Evolutionary conservation across 2,888 invertebrate genomes (phyloP).

Genomic region (Drosophila borborema): DNA sequence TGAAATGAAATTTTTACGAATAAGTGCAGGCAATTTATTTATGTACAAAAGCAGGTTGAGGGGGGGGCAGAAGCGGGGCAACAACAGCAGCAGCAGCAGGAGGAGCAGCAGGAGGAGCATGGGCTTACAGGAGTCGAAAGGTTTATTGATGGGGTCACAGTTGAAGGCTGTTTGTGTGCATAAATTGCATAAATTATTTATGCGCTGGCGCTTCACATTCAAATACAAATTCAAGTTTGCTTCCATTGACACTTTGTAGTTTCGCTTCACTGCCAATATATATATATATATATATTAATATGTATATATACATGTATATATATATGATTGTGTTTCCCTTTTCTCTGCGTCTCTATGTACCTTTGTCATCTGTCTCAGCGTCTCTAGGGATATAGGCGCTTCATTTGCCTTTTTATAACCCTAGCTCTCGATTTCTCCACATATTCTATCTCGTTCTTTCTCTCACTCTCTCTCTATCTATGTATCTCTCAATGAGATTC

Average conservation of each 20-base stretch:
- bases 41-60: neutral
- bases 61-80: neutral
- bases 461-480: neutral
- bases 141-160: slow-evolving; percentile 6
- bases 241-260: neutral
- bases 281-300: too few species aligned
- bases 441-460: neutral
- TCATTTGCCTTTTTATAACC: neutral
- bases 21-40: slow-evolving; percentile 8
- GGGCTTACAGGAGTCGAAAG: neutral
- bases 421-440: neutral
- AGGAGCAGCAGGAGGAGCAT: neutral
- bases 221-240: neutral
- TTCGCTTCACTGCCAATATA: too few species aligned
- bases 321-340: too few species aligned
- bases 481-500: neutral
- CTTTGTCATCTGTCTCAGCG: too few species aligned
- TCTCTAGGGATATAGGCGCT: neutral
- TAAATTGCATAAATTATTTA: slow-evolving; percentile 4
- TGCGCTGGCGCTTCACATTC: neutral
- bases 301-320: too few species aligned
- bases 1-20: slow-evolving; percentile 2
- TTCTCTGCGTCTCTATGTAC: neutral
- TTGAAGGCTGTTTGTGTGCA: slow-evolving; percentile 1
- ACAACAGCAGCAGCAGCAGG: neutral